A percentile compares a stretch with the other conserved stretches of the same genome.
phyloP scores from a whole-genome alignment of 2,113 vertebrate genomes.

The Nothoprocta perdicaria region DNA sequence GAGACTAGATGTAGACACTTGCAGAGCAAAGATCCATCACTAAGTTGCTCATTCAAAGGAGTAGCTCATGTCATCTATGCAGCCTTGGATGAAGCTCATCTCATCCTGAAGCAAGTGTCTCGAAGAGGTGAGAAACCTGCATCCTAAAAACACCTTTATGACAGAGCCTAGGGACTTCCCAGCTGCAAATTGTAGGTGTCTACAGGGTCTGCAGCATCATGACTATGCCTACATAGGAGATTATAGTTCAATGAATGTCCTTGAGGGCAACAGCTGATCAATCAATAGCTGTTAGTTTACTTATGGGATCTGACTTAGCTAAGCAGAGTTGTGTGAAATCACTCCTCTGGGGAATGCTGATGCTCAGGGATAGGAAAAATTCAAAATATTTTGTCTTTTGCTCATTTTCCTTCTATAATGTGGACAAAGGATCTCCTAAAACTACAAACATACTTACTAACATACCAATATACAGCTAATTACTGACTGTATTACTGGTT shows the following conservation, averaged over 20 bases:
- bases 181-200: background rate
- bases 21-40: background rate
- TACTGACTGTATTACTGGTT: background rate
- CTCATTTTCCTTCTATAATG: background rate
- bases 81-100: too few relatives aligned
- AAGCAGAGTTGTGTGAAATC: background rate
- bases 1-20: background rate
- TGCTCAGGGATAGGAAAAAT: background rate
- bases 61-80: accelerated
- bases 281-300: background rate
- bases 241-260: background rate
- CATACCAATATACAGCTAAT: background rate
- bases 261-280: background rate
- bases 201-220: background rate
- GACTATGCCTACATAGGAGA: background rate
- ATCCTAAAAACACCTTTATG: background rate
- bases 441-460: background rate
- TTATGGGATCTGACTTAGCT: background rate
- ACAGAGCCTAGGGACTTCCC: background rate
- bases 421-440: background rate
- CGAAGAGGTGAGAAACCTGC: background rate
- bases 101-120: background rate
- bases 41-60: background rate
- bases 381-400: background rate
- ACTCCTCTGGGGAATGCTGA: background rate